Conservation (phyloP, 2,888 invertebrate genomes). For the Sarcophaga subvicina region DNA sequence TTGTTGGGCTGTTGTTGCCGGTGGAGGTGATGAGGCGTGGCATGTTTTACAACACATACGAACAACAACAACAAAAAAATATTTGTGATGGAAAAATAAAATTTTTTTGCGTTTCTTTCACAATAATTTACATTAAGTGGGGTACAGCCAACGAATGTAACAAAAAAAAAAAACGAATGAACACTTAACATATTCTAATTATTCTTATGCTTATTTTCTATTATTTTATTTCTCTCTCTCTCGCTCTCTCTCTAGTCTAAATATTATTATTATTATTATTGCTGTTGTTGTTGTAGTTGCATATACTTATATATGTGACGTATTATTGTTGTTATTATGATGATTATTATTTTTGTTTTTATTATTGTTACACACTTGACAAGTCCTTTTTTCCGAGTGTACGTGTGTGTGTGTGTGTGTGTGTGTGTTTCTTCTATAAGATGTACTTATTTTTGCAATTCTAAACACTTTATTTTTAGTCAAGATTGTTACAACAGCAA, state of each 20-base stretch:
- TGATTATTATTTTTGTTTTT: constrained; percentile 55
- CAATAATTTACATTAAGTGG: constrained; percentile 71
- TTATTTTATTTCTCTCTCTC: constrained; percentile 70
- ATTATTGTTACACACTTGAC: constrained; percentile 64
- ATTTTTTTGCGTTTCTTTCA: background rate
- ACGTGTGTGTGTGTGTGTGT: background rate
- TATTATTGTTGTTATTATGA: constrained; percentile 55
- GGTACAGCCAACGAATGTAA: constrained; percentile 69
- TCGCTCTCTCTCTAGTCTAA: constrained; percentile 51
- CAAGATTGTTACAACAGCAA: constrained; percentile 5
- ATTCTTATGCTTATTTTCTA: constrained; percentile 79
- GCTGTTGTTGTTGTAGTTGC: constrained; percentile 37
- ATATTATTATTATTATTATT: constrained; percentile 56
- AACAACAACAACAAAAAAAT: background rate
- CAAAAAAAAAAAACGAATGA: constrained; percentile 54
- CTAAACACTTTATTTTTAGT: constrained; percentile 54
- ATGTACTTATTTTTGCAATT: constrained; percentile 19
- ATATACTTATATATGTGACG: background rate
- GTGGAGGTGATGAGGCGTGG: constrained; percentile 69
- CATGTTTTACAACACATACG: constrained; percentile 32
- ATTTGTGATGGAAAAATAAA: background rate
- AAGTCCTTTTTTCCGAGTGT: constrained; percentile 39
- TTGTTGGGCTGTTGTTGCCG: constrained; percentile 41
- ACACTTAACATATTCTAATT: constrained; percentile 81
- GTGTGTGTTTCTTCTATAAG: background rate